These are phyloP conservation scores for Arion vulgaris DNA, from an alignment of 1,140 invertebrate genomes.

Conservation along the genomic window DNA sequence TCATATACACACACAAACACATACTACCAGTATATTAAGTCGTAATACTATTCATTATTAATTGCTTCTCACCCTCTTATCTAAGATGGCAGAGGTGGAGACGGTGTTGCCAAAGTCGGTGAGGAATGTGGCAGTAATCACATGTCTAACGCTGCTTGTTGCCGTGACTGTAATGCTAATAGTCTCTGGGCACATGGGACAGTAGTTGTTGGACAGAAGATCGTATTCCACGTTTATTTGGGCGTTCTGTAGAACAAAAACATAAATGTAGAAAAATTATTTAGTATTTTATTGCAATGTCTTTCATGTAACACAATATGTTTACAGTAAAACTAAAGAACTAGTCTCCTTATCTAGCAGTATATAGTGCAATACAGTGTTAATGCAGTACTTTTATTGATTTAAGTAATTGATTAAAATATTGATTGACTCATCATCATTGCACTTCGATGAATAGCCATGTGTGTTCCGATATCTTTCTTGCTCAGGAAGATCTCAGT, in stretches of 20 bases:
- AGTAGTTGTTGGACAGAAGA: slow-evolving; percentile 29
- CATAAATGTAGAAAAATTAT: background rate
- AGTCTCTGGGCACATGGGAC: background rate
- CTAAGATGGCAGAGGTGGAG: background rate
- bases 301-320: too few relatives aligned
- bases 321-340: too few relatives aligned
- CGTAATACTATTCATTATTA: too few relatives aligned
- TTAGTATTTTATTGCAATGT: too few relatives aligned
- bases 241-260: background rate
- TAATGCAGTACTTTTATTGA: too few relatives aligned
- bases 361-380: background rate
- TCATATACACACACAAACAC: too few relatives aligned
- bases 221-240: background rate
- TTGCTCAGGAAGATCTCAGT: too few relatives aligned
- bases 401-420: too few relatives aligned
- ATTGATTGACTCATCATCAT: too few relatives aligned
- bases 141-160: background rate
- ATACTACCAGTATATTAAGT: too few relatives aligned
- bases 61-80: background rate
- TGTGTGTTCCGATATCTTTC: too few relatives aligned
- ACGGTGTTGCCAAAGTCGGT: background rate
- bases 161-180: slow-evolving; percentile 5
- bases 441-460: too few relatives aligned
- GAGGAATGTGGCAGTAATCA: slow-evolving; percentile 17
- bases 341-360: background rate